These are phyloP conservation scores for Prosopocoilus inquinatus DNA, from an alignment of 2,888 invertebrate species.

Conservation along the genomic window DNA sequence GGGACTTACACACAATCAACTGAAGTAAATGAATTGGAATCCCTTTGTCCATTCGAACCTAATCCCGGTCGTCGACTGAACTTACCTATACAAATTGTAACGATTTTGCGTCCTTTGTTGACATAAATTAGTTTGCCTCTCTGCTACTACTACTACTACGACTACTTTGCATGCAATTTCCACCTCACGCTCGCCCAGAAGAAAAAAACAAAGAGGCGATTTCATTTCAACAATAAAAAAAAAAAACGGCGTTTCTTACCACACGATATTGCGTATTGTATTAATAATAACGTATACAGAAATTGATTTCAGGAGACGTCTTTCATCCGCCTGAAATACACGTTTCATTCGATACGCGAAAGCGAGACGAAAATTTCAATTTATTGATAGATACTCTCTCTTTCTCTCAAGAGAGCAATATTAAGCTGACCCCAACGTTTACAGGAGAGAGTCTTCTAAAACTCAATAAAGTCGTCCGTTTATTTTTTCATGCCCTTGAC, in stretches of 20 bases:
- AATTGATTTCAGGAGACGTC: too few species aligned
- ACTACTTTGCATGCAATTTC: background rate
- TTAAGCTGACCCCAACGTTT: constrained; percentile 25
- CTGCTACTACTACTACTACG: too few species aligned
- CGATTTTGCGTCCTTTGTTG: constrained; percentile 22
- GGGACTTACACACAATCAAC: constrained; percentile 38
- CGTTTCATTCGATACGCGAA: too few species aligned
- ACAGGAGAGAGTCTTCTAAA: constrained; percentile 27
- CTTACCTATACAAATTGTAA: constrained; percentile 29
- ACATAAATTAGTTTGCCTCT: constrained; percentile 23
- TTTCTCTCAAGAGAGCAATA: constrained; percentile 25
- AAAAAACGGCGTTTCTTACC: too few species aligned
- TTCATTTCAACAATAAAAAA: too few species aligned
- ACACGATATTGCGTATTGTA: too few species aligned
- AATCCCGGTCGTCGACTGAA: constrained; percentile 22
- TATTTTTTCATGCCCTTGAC: constrained; percentile 7
- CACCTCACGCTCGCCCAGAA: too few species aligned
- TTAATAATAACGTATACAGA: too few species aligned
- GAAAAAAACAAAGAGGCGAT: too few species aligned
- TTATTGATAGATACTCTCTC: constrained; percentile 24
- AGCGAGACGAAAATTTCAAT: constrained; percentile 25
- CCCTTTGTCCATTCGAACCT: constrained; percentile 37
- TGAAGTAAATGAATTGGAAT: constrained; percentile 40
- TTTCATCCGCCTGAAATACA: too few species aligned
- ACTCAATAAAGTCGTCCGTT: constrained; percentile 19